Evolutionary conservation across 2,888 invertebrate species (phyloP), one percentile per base, ranked within the genome.

Genomic region (Temnothorax unifasciatus): DNA sequence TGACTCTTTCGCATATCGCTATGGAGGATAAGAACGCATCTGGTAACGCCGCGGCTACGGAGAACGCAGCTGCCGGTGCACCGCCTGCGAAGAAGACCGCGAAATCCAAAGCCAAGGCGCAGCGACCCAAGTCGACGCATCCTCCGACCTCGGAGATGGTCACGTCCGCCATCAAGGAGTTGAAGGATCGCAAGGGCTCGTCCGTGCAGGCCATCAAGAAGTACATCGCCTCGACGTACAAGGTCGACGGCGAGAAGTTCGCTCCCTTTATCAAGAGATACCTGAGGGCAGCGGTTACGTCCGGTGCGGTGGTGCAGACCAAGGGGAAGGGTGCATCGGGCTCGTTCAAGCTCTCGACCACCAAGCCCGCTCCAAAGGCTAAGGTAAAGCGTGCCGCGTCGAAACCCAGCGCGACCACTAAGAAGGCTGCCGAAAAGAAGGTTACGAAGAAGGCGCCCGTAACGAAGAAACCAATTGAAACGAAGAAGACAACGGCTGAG

Each of bases 161-260:
- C 0, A 96, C 95, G 87, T 95, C 94, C 50, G 96, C 97, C 4
- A 95, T 96, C 74, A 95, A 94, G 85, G 93, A 94, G 83, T 92
- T 96, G 71, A 96, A 96, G 91, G 96, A 96, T 90, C 95, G 96
- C 57, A 95, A 96, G 85, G 97, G 97, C 44, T 96, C 96, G 0
- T 96, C 96, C 0, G 92, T 94, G 88, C 95, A 93, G 92, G 96
- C 96, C 1, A 96, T 97, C 93, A 97, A 96, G 93, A 97, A 97
- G 91, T 97, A 96, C 93, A 96, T 97, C 81, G 94, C 95, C 8
- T 94, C 95, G 38, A 96, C 95, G 83, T 96, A 96, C 95, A 96
- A 96, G 85, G 95, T 96, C 11, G 96, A 96, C 91, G 95, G 95
- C 1, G 96, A 96, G 84, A 96, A 96, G 89, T 92, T 96, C 66